phyloP scores from a whole-genome alignment of 2,797 vertebrate species.

The Cossypha niveicapilla region DNA sequence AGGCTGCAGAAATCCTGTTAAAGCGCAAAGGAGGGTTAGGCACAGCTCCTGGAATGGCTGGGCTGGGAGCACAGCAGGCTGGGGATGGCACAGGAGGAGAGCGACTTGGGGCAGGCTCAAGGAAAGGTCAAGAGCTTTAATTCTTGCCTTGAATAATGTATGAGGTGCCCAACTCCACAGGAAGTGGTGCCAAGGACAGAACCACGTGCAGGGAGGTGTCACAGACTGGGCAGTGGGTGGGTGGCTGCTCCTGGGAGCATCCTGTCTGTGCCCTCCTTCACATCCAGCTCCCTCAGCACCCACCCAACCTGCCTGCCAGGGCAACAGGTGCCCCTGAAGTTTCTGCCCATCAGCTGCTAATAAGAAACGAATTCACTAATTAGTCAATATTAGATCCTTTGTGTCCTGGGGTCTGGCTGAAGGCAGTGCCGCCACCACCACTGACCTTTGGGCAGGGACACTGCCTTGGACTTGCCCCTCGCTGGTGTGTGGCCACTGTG shows the following conservation, averaged over 20 bases:
- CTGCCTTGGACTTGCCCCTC: rapidly evolving
- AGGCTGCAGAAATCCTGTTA: constrained; percentile 65
- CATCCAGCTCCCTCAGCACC: neutral
- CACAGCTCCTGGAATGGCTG: constrained; percentile 38
- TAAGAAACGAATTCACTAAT: neutral
- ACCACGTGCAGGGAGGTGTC: rapidly evolving
- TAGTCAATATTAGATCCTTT: neutral
- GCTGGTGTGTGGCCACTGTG: rapidly evolving
- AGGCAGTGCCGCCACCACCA: neutral
- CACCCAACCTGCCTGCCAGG: neutral
- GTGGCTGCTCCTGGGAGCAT: neutral
- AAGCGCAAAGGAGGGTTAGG: constrained; percentile 30
- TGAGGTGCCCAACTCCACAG: neutral
- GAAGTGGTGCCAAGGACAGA: rapidly evolving
- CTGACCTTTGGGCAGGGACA: rapidly evolving
- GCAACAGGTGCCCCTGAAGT: neutral
- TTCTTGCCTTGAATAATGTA: neutral
- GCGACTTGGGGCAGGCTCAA: neutral
- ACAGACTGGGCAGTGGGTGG: rapidly evolving
- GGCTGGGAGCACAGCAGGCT: neutral
- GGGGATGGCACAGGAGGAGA: rapidly evolving
- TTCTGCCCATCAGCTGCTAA: neutral
- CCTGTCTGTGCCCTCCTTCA: neutral
- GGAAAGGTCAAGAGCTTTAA: neutral
- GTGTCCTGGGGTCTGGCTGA: neutral